Evolutionary conservation across 2,797 vertebrate species (phyloP), one percentile per base, ranked within the genome.

Genomic region (Coluber constrictor): DNA sequence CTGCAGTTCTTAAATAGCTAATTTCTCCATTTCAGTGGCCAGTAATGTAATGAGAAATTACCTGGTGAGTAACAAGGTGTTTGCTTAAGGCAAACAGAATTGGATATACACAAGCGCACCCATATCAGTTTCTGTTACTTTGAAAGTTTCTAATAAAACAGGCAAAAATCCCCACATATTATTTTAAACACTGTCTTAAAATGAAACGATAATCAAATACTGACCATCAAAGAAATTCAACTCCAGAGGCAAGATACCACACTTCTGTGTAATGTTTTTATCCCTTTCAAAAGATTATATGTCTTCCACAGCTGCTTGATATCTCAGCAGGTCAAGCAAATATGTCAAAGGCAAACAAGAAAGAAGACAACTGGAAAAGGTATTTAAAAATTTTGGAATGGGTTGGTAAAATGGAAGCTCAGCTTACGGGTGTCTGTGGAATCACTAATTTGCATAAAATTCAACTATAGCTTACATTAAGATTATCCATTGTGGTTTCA

Each of bases 221-320:
- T 5, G 9, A 95, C 43, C 63, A 94, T 57, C 25, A 89, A 92
- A 57, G 32, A 95, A 94, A 92, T 60, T 66, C 93, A 95, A 74
- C 93, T 92, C 89, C 23, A 94, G 2, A 43, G 91, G 90, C 79
- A 88, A 95, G 43, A 74, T 8, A 87, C 0, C 66, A 90, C 86
- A 86, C 92, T n/a, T 60, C 60, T 94, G 89, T 92, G 5, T 79
- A 79, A 92, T 90, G 55, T 95, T 94, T 96, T 94, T 86, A 96
- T 86, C 51, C 15, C 37, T 57, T 47, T 95, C 88, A 87, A 70
- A 55, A 92, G 20, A 10, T 93, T 92, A 92, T 0, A 5, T 29
- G 20, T 7, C 93, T 79, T 91, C 91, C 91, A 89, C 74, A 87
- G 79, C 86, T 87, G 13, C 88, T 27, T 70, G 55, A 15, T 60